Conservation (phyloP, 2,113 vertebrate species). For the Eulacestoma nigropectus region DNA sequence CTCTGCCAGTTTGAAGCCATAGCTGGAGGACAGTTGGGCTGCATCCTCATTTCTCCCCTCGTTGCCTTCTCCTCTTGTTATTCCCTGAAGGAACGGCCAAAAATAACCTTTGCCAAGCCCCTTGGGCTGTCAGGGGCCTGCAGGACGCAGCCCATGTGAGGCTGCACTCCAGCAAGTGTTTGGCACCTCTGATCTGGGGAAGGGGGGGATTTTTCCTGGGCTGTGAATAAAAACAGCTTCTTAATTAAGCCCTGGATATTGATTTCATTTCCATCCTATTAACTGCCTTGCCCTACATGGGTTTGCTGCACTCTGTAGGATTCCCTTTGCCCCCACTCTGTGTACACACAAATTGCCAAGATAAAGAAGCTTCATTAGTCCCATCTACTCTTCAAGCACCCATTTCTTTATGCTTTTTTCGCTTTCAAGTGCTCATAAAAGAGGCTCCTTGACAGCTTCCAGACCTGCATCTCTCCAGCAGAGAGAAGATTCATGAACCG, state of each 20-base stretch:
- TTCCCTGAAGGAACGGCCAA: background rate
- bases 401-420: background rate
- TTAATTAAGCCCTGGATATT: constrained; percentile 19
- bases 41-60: background rate
- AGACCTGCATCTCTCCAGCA: background rate
- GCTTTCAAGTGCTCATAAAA: constrained; percentile 42
- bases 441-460: constrained; percentile 10
- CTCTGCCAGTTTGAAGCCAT: fast-evolving
- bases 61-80: background rate
- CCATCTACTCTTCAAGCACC: background rate
- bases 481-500: background rate
- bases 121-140: background rate
- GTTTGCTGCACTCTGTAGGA: background rate
- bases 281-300: constrained; percentile 22
- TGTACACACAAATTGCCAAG: background rate
- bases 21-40: too few relatives aligned
- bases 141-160: background rate
- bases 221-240: background rate
- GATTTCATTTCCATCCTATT: constrained; percentile 45
- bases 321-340: background rate
- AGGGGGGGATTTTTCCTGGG: background rate
- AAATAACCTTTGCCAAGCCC: background rate
- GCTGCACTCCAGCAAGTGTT: background rate
- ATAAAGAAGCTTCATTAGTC: constrained; percentile 45
- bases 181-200: background rate